Evolutionary conservation across 2,797 vertebrate species (phyloP).

Genomic region (Alectoris magna): DNA sequence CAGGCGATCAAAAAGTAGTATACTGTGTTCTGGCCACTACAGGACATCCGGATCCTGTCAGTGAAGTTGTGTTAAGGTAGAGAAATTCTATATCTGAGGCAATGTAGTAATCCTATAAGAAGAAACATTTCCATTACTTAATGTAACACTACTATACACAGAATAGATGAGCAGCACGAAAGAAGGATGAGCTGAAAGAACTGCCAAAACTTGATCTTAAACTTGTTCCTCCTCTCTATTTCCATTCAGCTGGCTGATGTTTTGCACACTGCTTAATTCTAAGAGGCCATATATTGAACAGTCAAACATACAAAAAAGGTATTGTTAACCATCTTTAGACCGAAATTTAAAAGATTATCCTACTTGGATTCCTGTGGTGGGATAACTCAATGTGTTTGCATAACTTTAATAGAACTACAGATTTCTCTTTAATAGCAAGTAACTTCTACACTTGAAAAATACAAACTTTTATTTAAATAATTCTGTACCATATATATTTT

Average conservation of each 20-base stretch:
- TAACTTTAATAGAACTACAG: background rate
- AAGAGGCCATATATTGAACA: background rate
- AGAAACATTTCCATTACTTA: background rate
- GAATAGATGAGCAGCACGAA: background rate
- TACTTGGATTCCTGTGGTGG: background rate
- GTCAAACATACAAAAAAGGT: background rate
- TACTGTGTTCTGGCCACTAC: background rate
- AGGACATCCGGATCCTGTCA: background rate
- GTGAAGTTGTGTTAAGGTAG: background rate
- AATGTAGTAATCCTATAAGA: background rate
- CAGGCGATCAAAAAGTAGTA: background rate
- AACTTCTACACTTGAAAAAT: background rate
- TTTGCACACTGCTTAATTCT: background rate
- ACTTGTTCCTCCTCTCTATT: background rate
- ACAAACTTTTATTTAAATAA: background rate
- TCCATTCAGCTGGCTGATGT: background rate
- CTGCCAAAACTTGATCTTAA: rapidly evolving
- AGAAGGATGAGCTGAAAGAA: background rate
- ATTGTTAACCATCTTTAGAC: background rate
- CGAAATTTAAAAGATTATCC: background rate
- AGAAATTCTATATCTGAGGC: background rate
- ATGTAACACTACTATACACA: background rate
- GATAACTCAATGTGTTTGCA: background rate
- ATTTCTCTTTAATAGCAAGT: background rate
- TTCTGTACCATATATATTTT: background rate